These are phyloP conservation scores for Aquatica leii DNA, from an alignment of 2,888 invertebrate species.

Conservation along the genomic window DNA sequence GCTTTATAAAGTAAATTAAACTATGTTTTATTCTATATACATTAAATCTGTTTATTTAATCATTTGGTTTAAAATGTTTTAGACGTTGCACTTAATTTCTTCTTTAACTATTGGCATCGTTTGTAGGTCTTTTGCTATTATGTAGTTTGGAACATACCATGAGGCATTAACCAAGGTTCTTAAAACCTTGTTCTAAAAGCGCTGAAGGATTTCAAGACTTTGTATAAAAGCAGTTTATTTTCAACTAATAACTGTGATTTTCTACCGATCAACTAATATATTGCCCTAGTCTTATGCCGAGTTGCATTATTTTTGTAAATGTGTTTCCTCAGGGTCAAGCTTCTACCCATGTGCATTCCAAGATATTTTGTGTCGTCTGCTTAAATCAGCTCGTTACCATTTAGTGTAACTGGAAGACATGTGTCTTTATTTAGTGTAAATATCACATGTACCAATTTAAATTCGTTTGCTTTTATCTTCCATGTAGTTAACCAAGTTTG, in stretches of 20 bases:
- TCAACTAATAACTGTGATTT: conserved; percentile 18
- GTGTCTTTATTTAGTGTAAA: conserved; percentile 4
- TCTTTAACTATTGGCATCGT: not conserved
- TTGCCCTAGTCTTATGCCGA: conserved; percentile 8
- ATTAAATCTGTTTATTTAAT: too few species aligned
- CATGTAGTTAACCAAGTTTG: conserved; percentile 1
- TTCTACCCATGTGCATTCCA: conserved; percentile 15
- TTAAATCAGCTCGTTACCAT: not conserved
- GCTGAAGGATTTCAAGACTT: conserved; percentile 17
- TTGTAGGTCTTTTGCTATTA: conserved; percentile 4
- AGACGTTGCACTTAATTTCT: too few species aligned
- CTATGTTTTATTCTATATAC: too few species aligned
- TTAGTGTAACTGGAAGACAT: conserved; percentile 6
- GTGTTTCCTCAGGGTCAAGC: conserved; percentile 15
- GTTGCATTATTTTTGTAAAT: conserved; percentile 15
- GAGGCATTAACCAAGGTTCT: conserved; percentile 9
- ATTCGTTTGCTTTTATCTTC: not conserved
- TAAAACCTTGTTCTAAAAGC: conserved; percentile 21
- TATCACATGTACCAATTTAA: conserved; percentile 7
- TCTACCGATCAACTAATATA: conserved; percentile 20
- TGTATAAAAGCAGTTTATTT: conserved; percentile 23
- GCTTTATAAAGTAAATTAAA: too few species aligned
- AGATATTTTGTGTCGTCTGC: conserved; percentile 16
- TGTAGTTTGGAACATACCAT: conserved; percentile 14
- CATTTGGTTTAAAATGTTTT: too few species aligned